Evolutionary conservation across 1,140 invertebrate genomes (phyloP).

Genomic region (Drosophila nannoptera): DNA sequence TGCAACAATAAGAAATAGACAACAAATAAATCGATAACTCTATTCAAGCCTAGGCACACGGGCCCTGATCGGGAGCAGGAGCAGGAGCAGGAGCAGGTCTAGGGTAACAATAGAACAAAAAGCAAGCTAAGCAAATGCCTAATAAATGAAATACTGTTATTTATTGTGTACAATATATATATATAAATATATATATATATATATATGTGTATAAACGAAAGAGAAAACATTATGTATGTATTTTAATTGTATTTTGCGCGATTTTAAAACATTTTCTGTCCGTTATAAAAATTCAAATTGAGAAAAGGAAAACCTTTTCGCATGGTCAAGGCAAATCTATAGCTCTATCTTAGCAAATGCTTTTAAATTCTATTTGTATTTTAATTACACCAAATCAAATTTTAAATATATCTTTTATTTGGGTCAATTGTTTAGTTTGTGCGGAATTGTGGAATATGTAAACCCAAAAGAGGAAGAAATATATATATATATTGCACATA

Average conservation of each 20-base stretch:
- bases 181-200: constrained; percentile 11
- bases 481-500: not conserved
- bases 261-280: constrained; percentile 36
- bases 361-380: too few relatives aligned
- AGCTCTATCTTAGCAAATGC: not conserved
- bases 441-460: too few relatives aligned
- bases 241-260: constrained; percentile 43
- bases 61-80: too few relatives aligned
- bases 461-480: too few relatives aligned
- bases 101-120: constrained; percentile 40
- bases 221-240: constrained; percentile 33
- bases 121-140: constrained; percentile 14
- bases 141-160: constrained; percentile 55
- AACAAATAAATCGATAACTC: constrained; percentile 18
- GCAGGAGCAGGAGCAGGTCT: not conserved
- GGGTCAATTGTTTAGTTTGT: too few relatives aligned
- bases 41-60: too few relatives aligned
- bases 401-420: too few relatives aligned
- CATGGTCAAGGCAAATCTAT: not conserved
- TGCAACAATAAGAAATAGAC: constrained; percentile 31
- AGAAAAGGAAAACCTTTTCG: constrained; percentile 9
- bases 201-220: not conserved
- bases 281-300: constrained; percentile 12
- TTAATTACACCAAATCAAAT: too few relatives aligned
- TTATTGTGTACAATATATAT: constrained; percentile 64